Base-by-base conservation (phyloP, 1,140 invertebrate genomes). In the Dryas iulia region DNA sequence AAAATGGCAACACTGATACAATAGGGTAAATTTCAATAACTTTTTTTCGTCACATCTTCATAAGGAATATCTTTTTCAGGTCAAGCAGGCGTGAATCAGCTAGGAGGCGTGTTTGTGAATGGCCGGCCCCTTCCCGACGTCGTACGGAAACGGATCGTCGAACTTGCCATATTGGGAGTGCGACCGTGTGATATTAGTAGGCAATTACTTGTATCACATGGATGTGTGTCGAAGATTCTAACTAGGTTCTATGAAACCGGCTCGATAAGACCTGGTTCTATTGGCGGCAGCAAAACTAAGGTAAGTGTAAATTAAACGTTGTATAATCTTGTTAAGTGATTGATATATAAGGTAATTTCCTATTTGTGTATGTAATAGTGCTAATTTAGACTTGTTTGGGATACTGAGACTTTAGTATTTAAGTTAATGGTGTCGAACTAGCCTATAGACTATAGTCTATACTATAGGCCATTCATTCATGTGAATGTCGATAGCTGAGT, bases 51-150 rank as follows among this genome's bases (percentile, higher is more conserved):
- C 30, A 12, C 14, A 24, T 53, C 52, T 60, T 52, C 24, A 62
- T 39, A 69, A 62, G 54, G 60, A 61, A 26, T 58, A 24, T 65
- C 30, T 58, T 77, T 93, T 90, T 12, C 93, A 98, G 97, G 96
- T 87, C 97, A 98, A 93, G 97, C 97, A 5, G 98, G 98, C 70
- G 97, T 99, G 12, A 99, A 99, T 93, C 98, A 99, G 93, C 91
- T 99, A 76, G 98, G 98, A 33, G 98, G 98, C 28, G 97, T 98
- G 30, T 99, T 99, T 87, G 98, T 99, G 2, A 99, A 99, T 87
- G 98, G 98, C 0, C 94, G 98, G 5, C 98, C 98, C 1, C 92
- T 99, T 33, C 98, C 98, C 14, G 97, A 98, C 86, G 97, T 96
- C 78, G 97, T 99, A n/a, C 94, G 98, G 58, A 95, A 97, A 71